These are phyloP conservation scores for Tenodera sinensis DNA, from an alignment of 2,888 invertebrate genomes.

Conservation along the genomic window DNA sequence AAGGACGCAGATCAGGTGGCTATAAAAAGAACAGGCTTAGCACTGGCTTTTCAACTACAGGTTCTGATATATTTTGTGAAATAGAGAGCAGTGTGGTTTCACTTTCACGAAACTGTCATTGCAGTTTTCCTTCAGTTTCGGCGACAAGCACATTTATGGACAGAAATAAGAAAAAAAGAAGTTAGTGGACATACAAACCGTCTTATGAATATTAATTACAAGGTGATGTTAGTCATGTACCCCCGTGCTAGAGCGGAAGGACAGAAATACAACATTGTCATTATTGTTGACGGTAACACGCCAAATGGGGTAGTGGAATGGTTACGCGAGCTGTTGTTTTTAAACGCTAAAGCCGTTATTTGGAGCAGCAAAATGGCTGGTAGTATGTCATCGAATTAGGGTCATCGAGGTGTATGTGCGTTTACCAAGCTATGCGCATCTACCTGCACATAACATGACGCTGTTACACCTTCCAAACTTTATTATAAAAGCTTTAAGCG, in stretches of 20 bases:
- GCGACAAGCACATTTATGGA: not conserved
- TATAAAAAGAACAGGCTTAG: not conserved
- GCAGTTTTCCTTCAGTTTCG: not conserved
- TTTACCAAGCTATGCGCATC: no score
- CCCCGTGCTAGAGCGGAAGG: not conserved
- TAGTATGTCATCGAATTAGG: not conserved
- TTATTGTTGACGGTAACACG: not conserved
- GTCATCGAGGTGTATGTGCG: not conserved
- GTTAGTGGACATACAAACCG: not conserved
- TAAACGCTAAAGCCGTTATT: not conserved
- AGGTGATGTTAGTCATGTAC: not conserved
- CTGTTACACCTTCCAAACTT: not conserved
- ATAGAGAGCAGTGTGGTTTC: not conserved
- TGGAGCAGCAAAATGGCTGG: not conserved
- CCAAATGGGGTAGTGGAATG: not conserved
- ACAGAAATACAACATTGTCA: not conserved
- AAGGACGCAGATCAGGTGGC: not conserved
- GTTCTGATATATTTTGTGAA: not conserved
- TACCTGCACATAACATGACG: not conserved
- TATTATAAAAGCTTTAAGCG: not conserved
- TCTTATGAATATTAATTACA: not conserved
- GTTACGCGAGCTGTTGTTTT: not conserved
- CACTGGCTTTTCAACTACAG: no score
- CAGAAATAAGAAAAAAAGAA: not conserved
- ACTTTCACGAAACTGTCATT: not conserved